These are phyloP conservation scores for Blastomussa wellsi DNA, from an alignment of 92 coral and sea anemone species.

Conservation along the genomic window DNA sequence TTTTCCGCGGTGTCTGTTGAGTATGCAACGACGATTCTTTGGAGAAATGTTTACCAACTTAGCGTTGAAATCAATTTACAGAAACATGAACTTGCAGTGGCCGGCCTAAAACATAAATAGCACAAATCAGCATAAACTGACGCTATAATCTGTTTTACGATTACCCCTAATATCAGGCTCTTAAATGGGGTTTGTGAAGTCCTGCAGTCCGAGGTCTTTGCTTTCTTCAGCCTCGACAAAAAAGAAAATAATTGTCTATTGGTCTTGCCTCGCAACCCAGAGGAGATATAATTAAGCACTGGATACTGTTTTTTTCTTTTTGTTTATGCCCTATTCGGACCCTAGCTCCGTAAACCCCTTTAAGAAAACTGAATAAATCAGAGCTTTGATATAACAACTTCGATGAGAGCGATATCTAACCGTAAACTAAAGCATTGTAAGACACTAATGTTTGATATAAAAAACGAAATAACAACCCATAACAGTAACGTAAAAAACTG, in stretches of 20 bases:
- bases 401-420: not conserved
- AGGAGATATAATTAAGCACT: not conserved
- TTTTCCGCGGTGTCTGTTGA: too few relatives aligned
- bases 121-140: not conserved
- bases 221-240: not conserved
- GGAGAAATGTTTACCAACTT: too few relatives aligned
- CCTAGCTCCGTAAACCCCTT: not conserved
- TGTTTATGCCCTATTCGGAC: too few relatives aligned
- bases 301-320: not conserved
- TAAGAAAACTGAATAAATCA: not conserved
- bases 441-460: not conserved
- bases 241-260: not conserved
- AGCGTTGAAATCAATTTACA: too few relatives aligned
- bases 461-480: not conserved
- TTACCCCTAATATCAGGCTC: not conserved
- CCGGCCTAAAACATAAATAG: too few relatives aligned
- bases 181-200: not conserved
- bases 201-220: not conserved
- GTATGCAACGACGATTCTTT: too few relatives aligned
- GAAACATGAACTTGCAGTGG: not conserved
- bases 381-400: not conserved
- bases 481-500: not conserved
- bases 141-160: not conserved
- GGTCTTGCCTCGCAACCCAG: not conserved
- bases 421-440: not conserved